Evolutionary conservation across 2,888 invertebrate species (phyloP), one percentile per base, ranked within the genome.

Genomic region (Cheilosia soror): DNA sequence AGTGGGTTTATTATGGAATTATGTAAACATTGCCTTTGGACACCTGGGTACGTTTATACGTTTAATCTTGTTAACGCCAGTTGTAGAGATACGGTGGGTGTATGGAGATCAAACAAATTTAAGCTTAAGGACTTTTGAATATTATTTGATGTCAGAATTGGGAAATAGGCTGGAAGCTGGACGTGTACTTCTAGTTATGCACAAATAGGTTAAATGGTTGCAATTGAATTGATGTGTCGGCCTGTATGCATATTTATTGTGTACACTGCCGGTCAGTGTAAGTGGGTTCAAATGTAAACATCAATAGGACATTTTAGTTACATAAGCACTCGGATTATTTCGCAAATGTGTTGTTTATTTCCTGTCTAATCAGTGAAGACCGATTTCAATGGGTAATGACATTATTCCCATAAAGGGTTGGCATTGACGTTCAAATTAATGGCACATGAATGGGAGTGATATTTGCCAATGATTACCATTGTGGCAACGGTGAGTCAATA

Each of bases 11-110:
- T 63, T 55, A 57, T 7, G 47, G 49, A 55, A 57, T 65, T 57
- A 49, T 65, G 57, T 63, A 53, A 63, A 55, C 55, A 55, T 65
- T 63, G 27, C 47, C 44, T n/a, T n/a, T 5, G 73, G 44, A 25
- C 55, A 65, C 55, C 75, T 65, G 55, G 63, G 37, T 65, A 7
- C n/a, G n/a, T 57, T 63, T 75, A 57, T 65, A 13, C n/a, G 20
- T 47, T 63, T 75, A 57, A 75, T 75, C 47, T 75, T 55, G 42
- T 57, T 65, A 11, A 5, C 33, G 44, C 42, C 20, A n/a, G 25
- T n/a, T 6, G 13, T 37, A 37, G 2, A 25, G 13, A 2, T 15
- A 25, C 9, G 47, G 15, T 1, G 20, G 20, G 20, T 20, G 11
- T 25, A 37, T 9, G 42, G 15, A 60, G 0, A 42, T 29, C 13